Conservation (phyloP, 2,797 vertebrate genomes). For the Percopsis omiscomaycus region DNA sequence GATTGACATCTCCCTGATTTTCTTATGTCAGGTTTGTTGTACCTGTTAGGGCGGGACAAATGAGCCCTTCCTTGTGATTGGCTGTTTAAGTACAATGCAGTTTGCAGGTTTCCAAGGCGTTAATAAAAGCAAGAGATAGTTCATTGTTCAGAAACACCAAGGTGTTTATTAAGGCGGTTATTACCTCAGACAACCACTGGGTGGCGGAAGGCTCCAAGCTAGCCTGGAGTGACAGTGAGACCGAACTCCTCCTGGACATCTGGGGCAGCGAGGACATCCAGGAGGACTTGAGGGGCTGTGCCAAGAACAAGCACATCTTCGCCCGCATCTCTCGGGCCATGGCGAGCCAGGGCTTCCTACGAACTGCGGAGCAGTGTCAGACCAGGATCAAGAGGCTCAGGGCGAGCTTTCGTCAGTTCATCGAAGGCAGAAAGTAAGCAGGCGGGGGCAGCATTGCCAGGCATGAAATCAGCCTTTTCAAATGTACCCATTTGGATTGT, state of each 20-base stretch:
- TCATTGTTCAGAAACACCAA: no score
- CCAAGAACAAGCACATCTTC: conserved; percentile 75
- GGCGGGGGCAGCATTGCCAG: neutral
- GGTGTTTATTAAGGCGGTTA: neutral
- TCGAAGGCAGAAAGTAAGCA: conserved; percentile 68
- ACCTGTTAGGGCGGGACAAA: no score
- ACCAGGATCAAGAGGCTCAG: conserved; percentile 76
- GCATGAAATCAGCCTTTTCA: neutral
- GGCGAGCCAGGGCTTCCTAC: conserved; percentile 66
- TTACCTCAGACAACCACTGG: conserved; percentile 43
- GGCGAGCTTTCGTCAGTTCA: conserved; percentile 71
- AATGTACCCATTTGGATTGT: neutral
- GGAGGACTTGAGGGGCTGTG: conserved; percentile 66
- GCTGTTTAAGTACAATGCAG: no score
- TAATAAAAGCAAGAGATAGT: no score
- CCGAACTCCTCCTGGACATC: conserved; percentile 66
- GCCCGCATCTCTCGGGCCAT: conserved; percentile 70
- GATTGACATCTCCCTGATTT: no score
- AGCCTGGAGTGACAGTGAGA: conserved; percentile 71
- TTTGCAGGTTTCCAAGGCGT: no score
- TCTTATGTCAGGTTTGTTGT: no score
- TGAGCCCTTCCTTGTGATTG: no score
- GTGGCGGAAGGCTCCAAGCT: conserved; percentile 61
- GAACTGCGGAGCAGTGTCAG: conserved; percentile 75
- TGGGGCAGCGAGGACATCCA: conserved; percentile 75